Base-by-base conservation (phyloP, 2,797 vertebrate species). In the Danio tinwini region DNA sequence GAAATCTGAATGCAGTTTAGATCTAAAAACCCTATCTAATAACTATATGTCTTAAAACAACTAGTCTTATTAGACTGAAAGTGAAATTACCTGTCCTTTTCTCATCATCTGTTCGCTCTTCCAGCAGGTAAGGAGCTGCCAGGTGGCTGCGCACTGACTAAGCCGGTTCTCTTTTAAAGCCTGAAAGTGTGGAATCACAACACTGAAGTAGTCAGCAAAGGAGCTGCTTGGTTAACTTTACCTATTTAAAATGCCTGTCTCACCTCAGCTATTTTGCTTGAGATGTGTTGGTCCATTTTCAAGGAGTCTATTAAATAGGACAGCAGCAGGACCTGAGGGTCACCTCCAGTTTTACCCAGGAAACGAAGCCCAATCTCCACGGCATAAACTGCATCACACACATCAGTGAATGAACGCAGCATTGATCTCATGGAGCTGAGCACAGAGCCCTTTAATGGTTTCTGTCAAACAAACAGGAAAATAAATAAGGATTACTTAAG, bases 71-170 rank as follows among this genome's bases (percentile, higher is more conserved):
- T 11, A 44, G 16, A 42, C 16, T 59, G n/a, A 78, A 44, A 21
- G 55, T 29, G 12, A 53, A 37, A 87, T 83, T 59, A 94, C 93
- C 85, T 94, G 90, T 40, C 88, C 83, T 79, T 77, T 89, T 71
- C n/a, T 88, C 42, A 93, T 82, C 87, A 91, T 89, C 1, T 93
- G 87, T 75, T 94, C 93, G 69, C 93, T 94, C 83, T 91, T 94
- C 93, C 93, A 94, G 49, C 89, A 92, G 13, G 91, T 93, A n/a
- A 94, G 87, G 53, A 93, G 88, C 83, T 94, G 92, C 93, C 93
- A 94, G 82, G 89, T 91, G 74, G 88, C 90, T 3, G 85, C 77
- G 73, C 88, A 88, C 84, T 94, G 89, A 55, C 89, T 84, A 73
- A 94, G 89, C 72, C 68, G 89, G 83, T 85, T 90, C 42, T 91